Conservation (phyloP, 2,888 invertebrate species). For the Carterocephalus palaemon region DNA sequence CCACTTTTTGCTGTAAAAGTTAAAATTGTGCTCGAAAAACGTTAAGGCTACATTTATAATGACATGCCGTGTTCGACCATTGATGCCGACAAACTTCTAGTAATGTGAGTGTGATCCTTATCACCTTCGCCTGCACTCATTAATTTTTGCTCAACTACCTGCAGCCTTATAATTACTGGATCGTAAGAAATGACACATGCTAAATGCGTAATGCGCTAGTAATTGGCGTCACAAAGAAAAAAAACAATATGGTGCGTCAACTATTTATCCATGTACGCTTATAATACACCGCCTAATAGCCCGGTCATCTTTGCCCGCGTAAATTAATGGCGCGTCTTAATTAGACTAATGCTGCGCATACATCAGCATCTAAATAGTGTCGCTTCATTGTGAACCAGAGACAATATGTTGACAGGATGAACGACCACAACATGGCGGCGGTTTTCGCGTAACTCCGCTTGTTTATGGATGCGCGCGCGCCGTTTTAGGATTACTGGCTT, state of each 20-base stretch:
- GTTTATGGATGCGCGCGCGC: conserved; percentile 70
- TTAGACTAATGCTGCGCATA: conserved; percentile 68
- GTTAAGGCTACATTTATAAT: conserved; percentile 8
- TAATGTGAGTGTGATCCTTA: conserved; percentile 8
- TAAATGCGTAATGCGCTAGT: conserved; percentile 9
- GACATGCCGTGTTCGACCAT: conserved; percentile 9
- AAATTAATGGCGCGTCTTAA: conserved; percentile 72
- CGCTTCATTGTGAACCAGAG: conserved; percentile 68
- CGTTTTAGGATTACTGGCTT: conserved; percentile 71
- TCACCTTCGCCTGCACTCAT: conserved; percentile 8
- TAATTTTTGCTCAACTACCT: conserved; percentile 11
- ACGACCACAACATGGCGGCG: conserved; percentile 68
- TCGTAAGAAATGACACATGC: conserved; percentile 15
- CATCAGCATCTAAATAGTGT: conserved; percentile 70
- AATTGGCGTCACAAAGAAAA: conserved; percentile 7
- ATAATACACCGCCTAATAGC: conserved; percentile 19
- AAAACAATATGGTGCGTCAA: conserved; percentile 12
- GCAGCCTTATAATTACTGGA: conserved; percentile 7
- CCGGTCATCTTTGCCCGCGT: conserved; percentile 22
- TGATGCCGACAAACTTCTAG: conserved; percentile 7
- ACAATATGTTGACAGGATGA: conserved; percentile 78
- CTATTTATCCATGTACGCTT: conserved; percentile 15
- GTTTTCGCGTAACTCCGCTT: conserved; percentile 69
- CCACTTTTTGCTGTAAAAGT: conserved; percentile 10
- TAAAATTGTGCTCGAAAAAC: conserved; percentile 10